These are phyloP conservation scores for Apomyelois bistriatella DNA, from an alignment of 2,888 invertebrate species.

Conservation along the genomic window DNA sequence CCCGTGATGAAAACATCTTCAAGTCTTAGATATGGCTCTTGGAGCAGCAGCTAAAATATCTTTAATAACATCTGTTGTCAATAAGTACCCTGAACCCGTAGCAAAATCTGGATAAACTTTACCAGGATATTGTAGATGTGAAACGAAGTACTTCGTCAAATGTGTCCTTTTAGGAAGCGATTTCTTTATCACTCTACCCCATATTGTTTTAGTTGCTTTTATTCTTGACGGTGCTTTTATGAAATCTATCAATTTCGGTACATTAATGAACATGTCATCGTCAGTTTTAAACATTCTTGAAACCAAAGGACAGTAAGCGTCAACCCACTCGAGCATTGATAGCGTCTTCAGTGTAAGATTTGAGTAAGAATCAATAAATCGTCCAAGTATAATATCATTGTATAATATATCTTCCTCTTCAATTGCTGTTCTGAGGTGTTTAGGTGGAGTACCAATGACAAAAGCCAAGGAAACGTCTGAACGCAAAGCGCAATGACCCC, in stretches of 20 bases:
- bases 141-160: conserved; percentile 93
- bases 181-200: conserved; percentile 89
- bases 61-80: conserved; percentile 86
- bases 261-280: conserved; percentile 94
- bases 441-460: conserved; percentile 79
- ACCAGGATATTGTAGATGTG: conserved; percentile 86
- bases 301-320: conserved; percentile 86
- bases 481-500: conserved; percentile 86
- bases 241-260: conserved; percentile 85
- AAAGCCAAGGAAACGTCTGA: conserved; percentile 84
- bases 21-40: conserved; percentile 85
- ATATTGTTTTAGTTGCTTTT: conserved; percentile 84
- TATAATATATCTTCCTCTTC: conserved; percentile 85
- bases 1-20: conserved; percentile 97
- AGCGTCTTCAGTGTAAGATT: conserved; percentile 92
- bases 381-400: conserved; percentile 87
- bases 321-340: conserved; percentile 90
- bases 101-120: conserved; percentile 91
- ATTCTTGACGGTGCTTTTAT: conserved; percentile 78
- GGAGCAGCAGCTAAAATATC: conserved; percentile 85
- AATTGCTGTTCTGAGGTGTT: conserved; percentile 58
- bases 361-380: conserved; percentile 87
- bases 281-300: conserved; percentile 90
- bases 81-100: conserved; percentile 94
- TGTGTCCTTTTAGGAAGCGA: conserved; percentile 92